Evolutionary conservation across 53 echinoderm and acorn worm genomes (phyloP).

Genomic region (Holothuria leucospilota): DNA sequence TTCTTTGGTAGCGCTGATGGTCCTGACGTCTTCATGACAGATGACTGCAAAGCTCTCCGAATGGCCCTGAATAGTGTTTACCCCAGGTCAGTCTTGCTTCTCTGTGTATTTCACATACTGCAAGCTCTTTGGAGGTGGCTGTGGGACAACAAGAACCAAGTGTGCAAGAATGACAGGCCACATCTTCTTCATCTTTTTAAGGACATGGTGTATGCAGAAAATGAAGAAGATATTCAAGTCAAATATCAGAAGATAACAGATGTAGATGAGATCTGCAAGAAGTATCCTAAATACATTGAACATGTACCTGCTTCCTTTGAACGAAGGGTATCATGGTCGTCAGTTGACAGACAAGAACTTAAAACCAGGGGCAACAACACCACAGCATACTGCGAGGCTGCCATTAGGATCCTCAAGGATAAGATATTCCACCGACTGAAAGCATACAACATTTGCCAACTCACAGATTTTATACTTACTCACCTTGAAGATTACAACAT

Average conservation of each 20-base stretch:
- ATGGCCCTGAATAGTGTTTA: constrained; percentile 21
- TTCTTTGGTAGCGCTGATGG: constrained; percentile 22
- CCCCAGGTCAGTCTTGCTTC: constrained; percentile 5
- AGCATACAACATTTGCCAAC: constrained; percentile 59
- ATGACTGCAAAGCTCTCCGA: constrained; percentile 32
- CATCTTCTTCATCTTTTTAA: neutral
- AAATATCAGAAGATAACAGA: neutral
- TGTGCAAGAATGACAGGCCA: constrained; percentile 30
- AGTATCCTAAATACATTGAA: constrained; percentile 14
- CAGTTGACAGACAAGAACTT: neutral
- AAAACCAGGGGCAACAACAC: constrained; percentile 47
- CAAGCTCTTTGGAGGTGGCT: constrained; percentile 53
- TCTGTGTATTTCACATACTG: constrained; percentile 44
- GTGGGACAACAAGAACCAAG: constrained; percentile 34
- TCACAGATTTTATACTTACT: constrained; percentile 39
- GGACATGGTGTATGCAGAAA: constrained; percentile 36
- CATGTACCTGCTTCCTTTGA: constrained; percentile 6
- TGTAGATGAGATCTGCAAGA: neutral
- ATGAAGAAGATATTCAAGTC: neutral
- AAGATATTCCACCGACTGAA: constrained; percentile 29
- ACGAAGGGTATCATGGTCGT: constrained; percentile 2
- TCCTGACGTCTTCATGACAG: constrained; percentile 47
- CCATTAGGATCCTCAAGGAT: constrained; percentile 63
- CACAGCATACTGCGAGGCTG: constrained; percentile 58
- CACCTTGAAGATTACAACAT: constrained; percentile 51